phyloP scores from a whole-genome alignment of 2,888 invertebrate genomes.

The Ophion ellenae region DNA sequence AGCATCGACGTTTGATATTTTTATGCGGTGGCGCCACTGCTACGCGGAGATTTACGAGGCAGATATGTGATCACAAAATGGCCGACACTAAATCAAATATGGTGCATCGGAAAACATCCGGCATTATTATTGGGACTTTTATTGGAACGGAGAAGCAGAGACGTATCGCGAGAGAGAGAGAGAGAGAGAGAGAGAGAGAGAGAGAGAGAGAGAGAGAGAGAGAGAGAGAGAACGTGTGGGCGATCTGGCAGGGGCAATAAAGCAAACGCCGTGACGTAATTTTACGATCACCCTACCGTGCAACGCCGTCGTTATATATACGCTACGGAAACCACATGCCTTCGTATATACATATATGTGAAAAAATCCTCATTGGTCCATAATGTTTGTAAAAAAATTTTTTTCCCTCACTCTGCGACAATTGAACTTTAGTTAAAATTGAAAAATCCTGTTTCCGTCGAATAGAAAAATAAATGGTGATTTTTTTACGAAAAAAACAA shows the following conservation, averaged over 20 bases:
- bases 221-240: constrained; percentile 21
- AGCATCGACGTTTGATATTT: constrained; percentile 84
- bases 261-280: constrained; percentile 78
- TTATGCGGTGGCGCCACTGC: constrained; percentile 81
- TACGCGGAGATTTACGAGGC: constrained; percentile 83
- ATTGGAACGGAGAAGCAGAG: constrained; percentile 76
- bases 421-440: too few relatives aligned
- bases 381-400: too few relatives aligned
- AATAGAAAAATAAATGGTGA: too few relatives aligned
- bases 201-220: constrained; percentile 26
- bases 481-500: too few relatives aligned
- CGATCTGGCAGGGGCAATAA: constrained; percentile 74
- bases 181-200: not conserved
- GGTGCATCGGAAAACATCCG: constrained; percentile 84
- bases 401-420: too few relatives aligned
- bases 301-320: constrained; percentile 43
- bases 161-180: constrained; percentile 66
- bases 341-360: constrained; percentile 2
- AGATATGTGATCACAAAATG: constrained; percentile 84
- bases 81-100: constrained; percentile 84
- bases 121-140: constrained; percentile 84
- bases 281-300: constrained; percentile 71
- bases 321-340: constrained; percentile 8
- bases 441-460: too few relatives aligned
- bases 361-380: too few relatives aligned